Evolutionary conservation across 2,113 vertebrate species (phyloP).

Genomic region (Isurus oxyrinchus): DNA sequence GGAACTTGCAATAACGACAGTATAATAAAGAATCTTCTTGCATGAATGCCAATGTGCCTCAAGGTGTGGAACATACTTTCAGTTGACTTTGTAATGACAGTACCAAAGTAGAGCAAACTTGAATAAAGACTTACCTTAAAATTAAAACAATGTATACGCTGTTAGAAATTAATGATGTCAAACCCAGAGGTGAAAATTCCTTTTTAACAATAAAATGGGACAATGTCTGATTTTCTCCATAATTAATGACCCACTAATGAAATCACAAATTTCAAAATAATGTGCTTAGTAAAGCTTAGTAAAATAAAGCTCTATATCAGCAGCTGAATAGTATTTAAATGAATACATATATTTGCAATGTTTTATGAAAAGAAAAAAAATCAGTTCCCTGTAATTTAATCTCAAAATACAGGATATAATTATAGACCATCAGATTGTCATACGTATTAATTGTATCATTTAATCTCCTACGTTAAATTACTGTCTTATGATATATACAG

Average conservation of each 20-base stretch:
- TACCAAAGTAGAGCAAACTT: not conserved
- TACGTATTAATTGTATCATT: not conserved
- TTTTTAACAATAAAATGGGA: not conserved
- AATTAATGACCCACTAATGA: not conserved
- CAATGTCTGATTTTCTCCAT: not conserved
- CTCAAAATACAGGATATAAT: not conserved
- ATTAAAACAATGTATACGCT: not conserved
- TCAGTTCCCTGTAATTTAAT: not conserved
- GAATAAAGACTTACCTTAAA: not conserved
- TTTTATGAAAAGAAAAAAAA: not conserved
- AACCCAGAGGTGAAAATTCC: not conserved
- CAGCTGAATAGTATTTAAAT: not conserved
- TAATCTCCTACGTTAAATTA: not conserved
- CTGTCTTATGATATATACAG: not conserved
- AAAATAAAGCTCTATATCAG: not conserved
- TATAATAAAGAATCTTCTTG: not conserved
- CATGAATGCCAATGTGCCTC: not conserved
- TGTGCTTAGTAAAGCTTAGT: not conserved
- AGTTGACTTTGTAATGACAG: not conserved
- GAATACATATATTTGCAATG: not conserved
- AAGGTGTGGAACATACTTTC: conserved; percentile 4
- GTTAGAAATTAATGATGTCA: conserved; percentile 13
- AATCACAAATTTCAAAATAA: not conserved
- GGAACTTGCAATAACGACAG: not conserved
- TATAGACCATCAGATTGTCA: not conserved